A percentile compares a stretch with the other conserved stretches of the same genome.
These are phyloP conservation scores for Cephus cinctus DNA, from an alignment of 1,140 invertebrate species.

Conservation along the genomic window DNA sequence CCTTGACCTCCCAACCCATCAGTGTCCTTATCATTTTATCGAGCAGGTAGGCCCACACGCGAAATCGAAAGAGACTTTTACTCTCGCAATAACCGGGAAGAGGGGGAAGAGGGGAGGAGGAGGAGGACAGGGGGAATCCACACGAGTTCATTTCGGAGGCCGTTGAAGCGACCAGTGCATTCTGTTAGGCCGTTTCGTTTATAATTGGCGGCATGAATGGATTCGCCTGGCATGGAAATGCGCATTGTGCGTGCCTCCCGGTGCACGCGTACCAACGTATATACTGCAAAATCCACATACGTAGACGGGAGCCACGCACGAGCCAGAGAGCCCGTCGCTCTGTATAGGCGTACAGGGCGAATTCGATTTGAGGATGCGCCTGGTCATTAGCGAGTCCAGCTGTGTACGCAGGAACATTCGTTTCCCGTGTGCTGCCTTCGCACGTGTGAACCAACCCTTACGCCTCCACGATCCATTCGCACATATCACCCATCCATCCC, in stretches of 20 bases:
- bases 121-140: background rate
- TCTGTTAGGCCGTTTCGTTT: slow-evolving; percentile 35
- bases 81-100: background rate
- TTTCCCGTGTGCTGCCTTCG: background rate
- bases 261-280: too few relatives aligned
- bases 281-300: too few relatives aligned
- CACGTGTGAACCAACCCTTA: too few relatives aligned
- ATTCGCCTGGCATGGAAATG: slow-evolving; percentile 22
- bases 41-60: too few relatives aligned
- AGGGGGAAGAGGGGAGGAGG: background rate
- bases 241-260: too few relatives aligned
- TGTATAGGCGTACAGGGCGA: slow-evolving; percentile 5
- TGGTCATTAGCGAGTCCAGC: slow-evolving; percentile 37
- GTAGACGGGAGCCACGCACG: slow-evolving; percentile 6
- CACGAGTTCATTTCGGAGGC: background rate
- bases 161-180: too few relatives aligned
- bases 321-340: background rate
- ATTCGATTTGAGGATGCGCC: slow-evolving; percentile 38
- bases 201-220: slow-evolving; percentile 41
- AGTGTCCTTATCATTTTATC: too few relatives aligned
- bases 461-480: slow-evolving; percentile 20
- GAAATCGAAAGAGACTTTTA: too few relatives aligned
- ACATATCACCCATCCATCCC: slow-evolving; percentile 5
- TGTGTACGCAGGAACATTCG: slow-evolving; percentile 19
- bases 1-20: too few relatives aligned